Evolutionary conservation across 1,140 invertebrate genomes (phyloP).

Genomic region (Ostrea edulis): DNA sequence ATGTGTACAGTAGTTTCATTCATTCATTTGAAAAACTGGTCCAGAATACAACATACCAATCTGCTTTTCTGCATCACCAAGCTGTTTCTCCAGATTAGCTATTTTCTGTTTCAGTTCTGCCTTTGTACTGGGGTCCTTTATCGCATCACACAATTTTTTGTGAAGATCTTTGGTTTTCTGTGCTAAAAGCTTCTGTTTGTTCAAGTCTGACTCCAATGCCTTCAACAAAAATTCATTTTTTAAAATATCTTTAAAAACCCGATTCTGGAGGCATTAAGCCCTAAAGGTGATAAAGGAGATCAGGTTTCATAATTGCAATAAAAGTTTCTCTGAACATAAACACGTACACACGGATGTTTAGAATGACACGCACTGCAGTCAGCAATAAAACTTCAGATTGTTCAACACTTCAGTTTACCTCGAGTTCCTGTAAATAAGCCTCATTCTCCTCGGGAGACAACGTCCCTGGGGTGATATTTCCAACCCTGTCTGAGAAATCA

Average conservation of each 20-base stretch:
- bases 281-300: neutral
- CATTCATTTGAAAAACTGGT: neutral
- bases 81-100: slow-evolving; percentile 80
- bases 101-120: slow-evolving; percentile 95
- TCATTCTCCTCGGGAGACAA: slow-evolving; percentile 85
- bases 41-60: slow-evolving; percentile 64
- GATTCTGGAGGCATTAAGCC: too few relatives aligned
- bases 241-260: neutral
- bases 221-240: slow-evolving; percentile 62
- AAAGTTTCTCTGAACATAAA: too few relatives aligned
- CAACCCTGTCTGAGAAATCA: slow-evolving; percentile 88
- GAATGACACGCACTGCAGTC: too few relatives aligned
- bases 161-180: slow-evolving; percentile 93
- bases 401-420: slow-evolving; percentile 65
- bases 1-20: too few relatives aligned
- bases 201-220: slow-evolving; percentile 91
- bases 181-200: slow-evolving; percentile 87
- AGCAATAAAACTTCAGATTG: neutral
- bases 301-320: too few relatives aligned
- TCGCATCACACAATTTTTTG: slow-evolving; percentile 90
- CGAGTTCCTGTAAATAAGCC: slow-evolving; percentile 86
- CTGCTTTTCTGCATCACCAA: slow-evolving; percentile 75
- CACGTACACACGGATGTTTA: too few relatives aligned
- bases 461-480: slow-evolving; percentile 81
- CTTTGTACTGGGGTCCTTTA: slow-evolving; percentile 93